Percentiles rank a stretch among this genome's conserved stretches.
These are phyloP conservation scores for Eubucco bourcierii DNA, from an alignment of 2,113 vertebrate genomes.

Conservation along the genomic window DNA sequence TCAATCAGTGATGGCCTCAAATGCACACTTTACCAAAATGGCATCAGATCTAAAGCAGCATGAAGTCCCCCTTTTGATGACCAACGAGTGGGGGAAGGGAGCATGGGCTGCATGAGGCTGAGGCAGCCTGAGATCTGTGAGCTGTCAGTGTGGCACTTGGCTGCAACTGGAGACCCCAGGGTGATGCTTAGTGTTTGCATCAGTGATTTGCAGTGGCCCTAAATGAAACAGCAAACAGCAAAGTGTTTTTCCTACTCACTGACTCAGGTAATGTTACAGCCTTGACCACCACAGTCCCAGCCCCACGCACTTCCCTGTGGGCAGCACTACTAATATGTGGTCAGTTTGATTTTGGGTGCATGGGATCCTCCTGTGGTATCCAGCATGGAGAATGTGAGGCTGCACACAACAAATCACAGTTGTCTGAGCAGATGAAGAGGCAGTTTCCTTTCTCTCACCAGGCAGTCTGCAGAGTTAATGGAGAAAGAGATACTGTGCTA, in stretches of 20 bases:
- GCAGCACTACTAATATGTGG: background rate
- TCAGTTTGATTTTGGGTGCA: background rate
- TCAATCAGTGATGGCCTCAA: background rate
- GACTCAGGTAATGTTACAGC: background rate
- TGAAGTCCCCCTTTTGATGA: background rate
- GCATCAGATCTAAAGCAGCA: background rate
- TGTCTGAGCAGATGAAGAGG: background rate
- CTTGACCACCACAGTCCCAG: background rate
- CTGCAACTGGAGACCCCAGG: background rate
- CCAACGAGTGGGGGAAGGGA: background rate
- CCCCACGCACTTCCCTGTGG: rapidly evolving
- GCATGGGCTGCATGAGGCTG: background rate
- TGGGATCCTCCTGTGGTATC: background rate
- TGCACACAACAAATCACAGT: background rate
- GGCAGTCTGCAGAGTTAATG: background rate
- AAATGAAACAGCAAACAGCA: background rate
- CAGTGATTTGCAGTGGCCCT: background rate
- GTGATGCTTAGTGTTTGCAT: background rate
- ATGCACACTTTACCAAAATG: background rate
- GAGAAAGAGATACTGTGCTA: background rate
- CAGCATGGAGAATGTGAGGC: background rate
- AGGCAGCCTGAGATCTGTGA: background rate
- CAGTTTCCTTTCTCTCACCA: background rate
- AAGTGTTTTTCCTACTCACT: background rate
- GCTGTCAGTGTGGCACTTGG: background rate